Evolutionary conservation across 2,888 invertebrate genomes (phyloP), one percentile per base, ranked within the genome.

Genomic region (Philonicus albiceps): DNA sequence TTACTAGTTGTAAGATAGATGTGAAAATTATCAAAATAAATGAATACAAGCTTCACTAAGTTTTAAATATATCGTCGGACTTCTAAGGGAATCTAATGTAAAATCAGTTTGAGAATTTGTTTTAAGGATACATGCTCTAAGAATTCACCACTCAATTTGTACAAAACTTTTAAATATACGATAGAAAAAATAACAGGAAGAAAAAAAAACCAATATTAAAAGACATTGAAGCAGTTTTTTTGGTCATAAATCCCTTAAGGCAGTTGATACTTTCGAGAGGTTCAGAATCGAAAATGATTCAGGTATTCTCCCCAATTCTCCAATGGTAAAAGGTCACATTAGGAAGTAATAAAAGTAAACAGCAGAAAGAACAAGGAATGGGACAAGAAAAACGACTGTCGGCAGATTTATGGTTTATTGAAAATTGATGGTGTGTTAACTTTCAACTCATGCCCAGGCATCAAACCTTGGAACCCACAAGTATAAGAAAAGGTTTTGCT

Each of bases 401-500:
- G 80, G 80, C 53, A 81, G 80, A 81, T 81, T 81, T 81, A 81
- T 81, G 80, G 80, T 81, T 81, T 81, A 81, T 81, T 81, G 80
- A 81, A 81, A 81, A 81, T 81, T 81, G 80, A 81, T 81, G 80
- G 80, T 81, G 80, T 81, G 80, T 81, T 81, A 81, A 81, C 49
- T 76, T 76, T 43, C 43, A 76, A 37, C 76, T 76, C 76, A 81
- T 31, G 53, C 80, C 49, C 80, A 81, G 31, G 31, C 43, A 30
- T 19, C 53, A 53, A 53, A 55, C 80, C 55, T 40, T 53, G 19
- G 80, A 81, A 55, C 30, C 49, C 49, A n/a, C 53, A 81, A 81
- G 80, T 81, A 81, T 55, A 81, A 81, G 49, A 81, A 81, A 55
- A 31, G 80, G 49, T 81, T 31, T 30, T 53, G 37, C 53, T 31